Evolutionary conservation across 1,140 invertebrate genomes (phyloP), one percentile per base, ranked within the genome.

Genomic region (Listronotus oregonensis): DNA sequence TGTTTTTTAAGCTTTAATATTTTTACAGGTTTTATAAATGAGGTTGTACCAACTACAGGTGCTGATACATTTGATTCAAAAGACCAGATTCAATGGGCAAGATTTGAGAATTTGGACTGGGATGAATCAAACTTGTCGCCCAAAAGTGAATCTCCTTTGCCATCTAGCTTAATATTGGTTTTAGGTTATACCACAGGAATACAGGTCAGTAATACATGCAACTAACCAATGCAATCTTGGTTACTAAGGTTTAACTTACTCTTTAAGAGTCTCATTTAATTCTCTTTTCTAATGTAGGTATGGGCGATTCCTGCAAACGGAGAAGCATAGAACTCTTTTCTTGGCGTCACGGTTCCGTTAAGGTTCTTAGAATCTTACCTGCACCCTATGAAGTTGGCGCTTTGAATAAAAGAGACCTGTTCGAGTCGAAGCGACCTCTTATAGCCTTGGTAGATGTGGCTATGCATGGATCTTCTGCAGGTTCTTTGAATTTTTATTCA

Each of bases 321-420:
- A 10, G 95, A 97, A 77, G 95, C 94, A 89, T 91, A 51, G 94
- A 97, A 81, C 89, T 96, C 8, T 78, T 97, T 47, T 96, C 95
- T 6, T 94, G 93, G 88, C 83, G 91, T 27, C 93, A 96, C 78
- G 93, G 94, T 47, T 85, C 89, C 61, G 91, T 96, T 42, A 88
- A 90, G 57, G 87, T 91, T 46, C 82, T 96, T 42, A 85, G 89
- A 78, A 83, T 98, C 68, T 81, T 98, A 70, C 92, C 94, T 9
- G 89, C 88, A 61, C 94, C 94, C 57, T 81, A 84, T 69, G 65
- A 64, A 46, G 66, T 73, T 11, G 71, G 68, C 7, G 15, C 32
- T 31, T 31, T 43, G 17, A 66, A 66, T 31, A 55, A 69, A 37
- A 71, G 75, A 57, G 91, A 92, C 83, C 82, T 81, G 15, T 94